A percentile compares a stretch with the other conserved stretches of the same genome.
Evolutionary conservation across 2,797 vertebrate genomes (phyloP).

Genomic region (Tokudaia tokunoshimensis): DNA sequence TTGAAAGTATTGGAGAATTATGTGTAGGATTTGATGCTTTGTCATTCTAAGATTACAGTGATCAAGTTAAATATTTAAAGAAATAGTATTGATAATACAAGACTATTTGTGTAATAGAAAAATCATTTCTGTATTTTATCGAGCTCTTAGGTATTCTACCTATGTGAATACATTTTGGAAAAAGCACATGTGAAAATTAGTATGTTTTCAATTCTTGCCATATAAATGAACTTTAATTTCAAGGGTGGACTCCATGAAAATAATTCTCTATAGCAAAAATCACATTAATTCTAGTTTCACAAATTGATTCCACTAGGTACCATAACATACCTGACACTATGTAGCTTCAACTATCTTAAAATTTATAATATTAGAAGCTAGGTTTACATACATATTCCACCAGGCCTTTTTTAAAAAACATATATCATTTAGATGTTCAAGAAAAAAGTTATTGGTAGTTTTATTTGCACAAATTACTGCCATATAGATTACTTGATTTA

Average conservation of each 20-base stretch:
- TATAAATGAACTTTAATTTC: neutral
- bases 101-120: neutral
- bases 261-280: neutral
- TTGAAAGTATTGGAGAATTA: neutral
- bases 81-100: neutral
- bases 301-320: neutral
- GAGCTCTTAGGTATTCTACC: neutral
- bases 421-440: neutral
- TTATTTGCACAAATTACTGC: neutral
- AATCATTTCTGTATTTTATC: neutral
- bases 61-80: neutral
- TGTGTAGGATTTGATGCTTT: neutral
- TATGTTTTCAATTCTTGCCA: neutral
- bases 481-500: neutral
- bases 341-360: neutral
- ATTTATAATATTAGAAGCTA: too few species aligned
- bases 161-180: neutral
- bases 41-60: neutral
- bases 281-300: neutral
- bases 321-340: neutral
- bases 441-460: neutral
- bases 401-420: too few species aligned
- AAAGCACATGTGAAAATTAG: neutral
- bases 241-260: neutral
- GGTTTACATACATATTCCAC: neutral